Percentiles rank a stretch among this genome's conserved stretches.
phyloP scores from a whole-genome alignment of 2,113 vertebrate species.

The Myotis yumanensis region DNA sequence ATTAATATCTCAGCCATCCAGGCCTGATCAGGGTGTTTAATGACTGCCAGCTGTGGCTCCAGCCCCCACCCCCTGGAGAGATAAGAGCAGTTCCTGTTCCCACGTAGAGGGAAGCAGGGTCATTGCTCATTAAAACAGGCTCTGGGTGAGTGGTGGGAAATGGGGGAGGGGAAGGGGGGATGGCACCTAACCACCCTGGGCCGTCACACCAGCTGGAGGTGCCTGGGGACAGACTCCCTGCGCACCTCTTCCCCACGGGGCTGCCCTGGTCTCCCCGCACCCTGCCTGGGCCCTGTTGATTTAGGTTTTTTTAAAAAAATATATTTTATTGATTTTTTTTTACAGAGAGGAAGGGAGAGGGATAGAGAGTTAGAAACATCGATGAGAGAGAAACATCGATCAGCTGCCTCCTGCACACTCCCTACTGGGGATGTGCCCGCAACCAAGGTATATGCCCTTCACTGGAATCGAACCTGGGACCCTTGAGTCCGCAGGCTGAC shows the following conservation, averaged over 20 bases:
- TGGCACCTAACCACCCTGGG: neutral
- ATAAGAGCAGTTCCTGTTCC: constrained; percentile 70
- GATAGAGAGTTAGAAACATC: no score
- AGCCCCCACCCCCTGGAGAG: constrained; percentile 42
- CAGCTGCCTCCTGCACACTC: no score
- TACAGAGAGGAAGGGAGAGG: no score
- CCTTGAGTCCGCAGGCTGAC: no score
- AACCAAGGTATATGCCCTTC: no score
- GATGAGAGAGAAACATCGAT: no score
- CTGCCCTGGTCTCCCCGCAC: neutral
- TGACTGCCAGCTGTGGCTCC: constrained; percentile 71
- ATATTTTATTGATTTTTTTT: no score
- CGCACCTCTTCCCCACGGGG: rapidly evolving
- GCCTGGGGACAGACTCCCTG: neutral
- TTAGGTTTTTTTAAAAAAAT: no score
- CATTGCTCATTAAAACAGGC: constrained; percentile 41
- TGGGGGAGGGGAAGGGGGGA: neutral
- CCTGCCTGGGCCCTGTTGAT: neutral
- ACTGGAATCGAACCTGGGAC: no score
- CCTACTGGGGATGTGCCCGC: no score
- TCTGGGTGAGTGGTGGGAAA: neutral
- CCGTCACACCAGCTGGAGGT: neutral
- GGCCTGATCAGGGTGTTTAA: constrained; percentile 61
- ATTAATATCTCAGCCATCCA: constrained; percentile 62
- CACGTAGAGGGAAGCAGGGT: constrained; percentile 27